These are phyloP conservation scores for Penaeus monodon DNA, from an alignment of 2,888 invertebrate genomes.

Conservation along the genomic window DNA sequence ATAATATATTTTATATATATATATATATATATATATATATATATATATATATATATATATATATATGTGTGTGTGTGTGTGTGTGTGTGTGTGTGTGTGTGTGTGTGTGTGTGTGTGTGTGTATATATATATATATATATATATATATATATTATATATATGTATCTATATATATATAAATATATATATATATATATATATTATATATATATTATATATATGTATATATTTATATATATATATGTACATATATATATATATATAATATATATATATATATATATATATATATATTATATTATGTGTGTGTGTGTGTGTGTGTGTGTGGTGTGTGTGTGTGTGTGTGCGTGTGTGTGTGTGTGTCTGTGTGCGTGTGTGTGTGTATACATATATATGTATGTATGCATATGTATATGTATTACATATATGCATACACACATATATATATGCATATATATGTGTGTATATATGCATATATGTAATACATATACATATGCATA, in stretches of 20 bases:
- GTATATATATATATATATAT: conserved; percentile 18
- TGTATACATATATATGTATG: neutral
- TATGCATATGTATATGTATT: neutral
- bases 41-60: conserved; percentile 18
- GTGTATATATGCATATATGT: conserved; percentile 7
- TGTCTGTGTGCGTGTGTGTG: neutral
- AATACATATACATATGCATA: neutral
- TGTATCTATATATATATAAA: conserved; percentile 1
- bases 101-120: neutral
- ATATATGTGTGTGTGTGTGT: neutral
- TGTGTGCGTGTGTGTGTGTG: neutral
- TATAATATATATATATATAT: conserved; percentile 13
- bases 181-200: conserved; percentile 21
- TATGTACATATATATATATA: conserved; percentile 16
- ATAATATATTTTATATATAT: conserved; percentile 15
- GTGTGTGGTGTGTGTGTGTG: neutral
- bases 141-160: conserved; percentile 12
- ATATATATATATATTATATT: neutral
- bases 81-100: neutral
- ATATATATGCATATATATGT: neutral
- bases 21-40: conserved; percentile 18
- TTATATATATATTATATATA: neutral
- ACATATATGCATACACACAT: too few relatives aligned
- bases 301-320: neutral
- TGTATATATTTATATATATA: neutral